A percentile compares a stretch with the other conserved stretches of the same genome.
Conservation (phyloP, 2,888 invertebrate genomes). For the Agrotis ipsilon region DNA sequence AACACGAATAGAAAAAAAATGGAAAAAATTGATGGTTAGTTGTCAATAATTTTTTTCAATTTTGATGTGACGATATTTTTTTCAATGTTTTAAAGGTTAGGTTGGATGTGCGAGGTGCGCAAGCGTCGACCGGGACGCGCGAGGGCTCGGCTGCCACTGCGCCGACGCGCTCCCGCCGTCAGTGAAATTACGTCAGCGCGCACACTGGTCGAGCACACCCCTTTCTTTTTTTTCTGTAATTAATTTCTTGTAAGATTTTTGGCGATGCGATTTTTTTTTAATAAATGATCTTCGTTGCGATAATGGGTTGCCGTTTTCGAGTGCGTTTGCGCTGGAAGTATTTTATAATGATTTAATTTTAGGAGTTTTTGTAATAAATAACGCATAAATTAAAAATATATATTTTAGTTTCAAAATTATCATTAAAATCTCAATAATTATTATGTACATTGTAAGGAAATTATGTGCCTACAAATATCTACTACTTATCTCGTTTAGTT, state of each 20-base stretch:
- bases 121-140: slow-evolving; percentile 83
- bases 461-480: not conserved
- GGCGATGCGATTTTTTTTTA: slow-evolving; percentile 76
- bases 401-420: too few species aligned
- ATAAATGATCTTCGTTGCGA: slow-evolving; percentile 56
- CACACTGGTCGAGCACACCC: slow-evolving; percentile 84
- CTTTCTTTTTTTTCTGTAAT: slow-evolving; percentile 89
- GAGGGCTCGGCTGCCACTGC: slow-evolving; percentile 84
- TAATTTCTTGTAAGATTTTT: slow-evolving; percentile 88
- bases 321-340: slow-evolving; percentile 30
- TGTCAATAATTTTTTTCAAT: slow-evolving; percentile 25
- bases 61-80: slow-evolving; percentile 63
- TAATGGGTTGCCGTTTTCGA: slow-evolving; percentile 55
- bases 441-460: too few species aligned
- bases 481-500: not conserved
- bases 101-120: slow-evolving; percentile 60
- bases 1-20: slow-evolving; percentile 18
- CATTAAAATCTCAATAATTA: not conserved
- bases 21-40: not conserved
- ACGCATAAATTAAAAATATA: too few species aligned
- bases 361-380: not conserved
- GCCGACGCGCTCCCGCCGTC: slow-evolving; percentile 77
- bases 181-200: slow-evolving; percentile 86
- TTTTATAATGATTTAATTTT: slow-evolving; percentile 47
- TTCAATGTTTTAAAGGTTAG: slow-evolving; percentile 53